Base-by-base conservation (phyloP, 2,797 vertebrate genomes). In the Fundulus diaphanus region DNA sequence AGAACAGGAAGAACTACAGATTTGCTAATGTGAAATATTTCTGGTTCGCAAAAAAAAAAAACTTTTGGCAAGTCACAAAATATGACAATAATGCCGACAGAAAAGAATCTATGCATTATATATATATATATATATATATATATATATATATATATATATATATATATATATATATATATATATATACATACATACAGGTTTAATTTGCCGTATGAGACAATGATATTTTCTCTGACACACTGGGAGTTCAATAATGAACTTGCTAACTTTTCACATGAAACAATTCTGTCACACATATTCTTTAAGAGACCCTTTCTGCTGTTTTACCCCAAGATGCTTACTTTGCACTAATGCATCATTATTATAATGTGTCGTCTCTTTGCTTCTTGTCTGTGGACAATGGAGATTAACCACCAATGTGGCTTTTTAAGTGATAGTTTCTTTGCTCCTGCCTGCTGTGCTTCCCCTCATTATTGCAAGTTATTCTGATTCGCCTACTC, bases 391-490 rank as follows among this genome's bases (percentile, higher is more conserved):
- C 82, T 83, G 70, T 77, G 73, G 86, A 81, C 81, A 56, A 86
- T 81, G 78, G 90, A 90, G 90, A 90, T 91, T 91, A 87, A 77
- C 51, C 24, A 85, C 85, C 84, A 78, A 89, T 84, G 87, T 88
- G 70, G 76, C 87, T 91, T 88, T 93, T 92, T 90, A 93, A 93
- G 89, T 88, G 91, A 87, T 90, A 85, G 85, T 93, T 90, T 89
- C 86, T 87, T 90, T 83, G 84, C 80, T 90, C 91, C 83, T 89
- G 82, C 94, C 92, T 72, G 94, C 95, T 95, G 95, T 82, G 93
- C 81, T 86, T 85, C 80, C 77, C 78, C 94, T 95, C 93, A 94
- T 96, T 96, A 95, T 93, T 94, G 88, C 86, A 86, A 83, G 81
- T 72, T 85, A 74, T 91, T 91, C 89, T 90, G 88, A 90, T 85